Percentiles rank a stretch among this genome's conserved stretches.
phyloP scores from a whole-genome alignment of 2,888 invertebrate species.

The Nephrocerus scutellatus region DNA sequence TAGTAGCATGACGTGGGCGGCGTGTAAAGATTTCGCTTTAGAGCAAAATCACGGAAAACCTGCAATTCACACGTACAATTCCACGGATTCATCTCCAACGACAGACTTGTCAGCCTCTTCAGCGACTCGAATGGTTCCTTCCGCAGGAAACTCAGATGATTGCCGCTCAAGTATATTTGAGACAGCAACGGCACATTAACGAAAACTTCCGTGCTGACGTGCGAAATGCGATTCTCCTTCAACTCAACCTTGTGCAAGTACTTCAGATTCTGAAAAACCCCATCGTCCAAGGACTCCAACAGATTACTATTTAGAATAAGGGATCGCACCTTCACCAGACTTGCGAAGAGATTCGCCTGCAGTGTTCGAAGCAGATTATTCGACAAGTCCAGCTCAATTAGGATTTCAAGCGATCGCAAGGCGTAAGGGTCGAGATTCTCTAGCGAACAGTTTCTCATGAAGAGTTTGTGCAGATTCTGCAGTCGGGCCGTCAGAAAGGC shows the following conservation, averaged over 20 bases:
- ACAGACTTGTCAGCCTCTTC: conserved; percentile 63
- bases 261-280: conserved; percentile 65
- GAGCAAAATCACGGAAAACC: conserved; percentile 68
- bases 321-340: conserved; percentile 63
- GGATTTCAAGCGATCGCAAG: conserved; percentile 64
- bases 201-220: conserved; percentile 64
- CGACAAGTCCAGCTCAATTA: conserved; percentile 76
- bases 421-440: conserved; percentile 63
- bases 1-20: conserved; percentile 66
- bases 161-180: conserved; percentile 64
- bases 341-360: conserved; percentile 62
- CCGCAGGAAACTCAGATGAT: conserved; percentile 62
- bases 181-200: conserved; percentile 61
- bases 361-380: conserved; percentile 61
- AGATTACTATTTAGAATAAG: conserved; percentile 68
- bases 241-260: conserved; percentile 70
- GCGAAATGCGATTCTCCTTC: conserved; percentile 64
- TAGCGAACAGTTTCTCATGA: conserved; percentile 65
- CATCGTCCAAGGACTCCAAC: conserved; percentile 62
- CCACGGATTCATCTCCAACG: conserved; percentile 78
- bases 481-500: conserved; percentile 64
- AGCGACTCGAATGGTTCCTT: conserved; percentile 59
- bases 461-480: conserved; percentile 72
- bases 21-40: conserved; percentile 66
- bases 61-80: conserved; percentile 78